These are phyloP conservation scores for Intellagama lesueurii DNA, from an alignment of 2,797 vertebrate species.

Conservation along the genomic window DNA sequence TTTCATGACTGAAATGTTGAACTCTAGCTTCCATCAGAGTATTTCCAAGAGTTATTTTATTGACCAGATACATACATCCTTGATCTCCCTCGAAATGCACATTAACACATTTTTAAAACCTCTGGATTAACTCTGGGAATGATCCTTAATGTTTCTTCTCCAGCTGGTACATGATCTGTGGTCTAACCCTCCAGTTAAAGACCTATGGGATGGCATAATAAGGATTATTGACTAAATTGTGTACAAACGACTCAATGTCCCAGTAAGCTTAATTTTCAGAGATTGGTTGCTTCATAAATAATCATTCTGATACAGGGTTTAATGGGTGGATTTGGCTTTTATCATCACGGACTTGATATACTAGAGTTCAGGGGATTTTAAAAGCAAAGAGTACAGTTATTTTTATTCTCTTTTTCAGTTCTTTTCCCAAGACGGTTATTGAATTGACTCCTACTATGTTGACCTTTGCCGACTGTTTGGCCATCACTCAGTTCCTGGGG, in stretches of 20 bases:
- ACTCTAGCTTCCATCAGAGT: constrained; percentile 16
- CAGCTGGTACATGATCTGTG: constrained; percentile 61
- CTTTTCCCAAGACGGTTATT: background rate
- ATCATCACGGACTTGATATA: constrained; percentile 27
- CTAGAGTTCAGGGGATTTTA: background rate
- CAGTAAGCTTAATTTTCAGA: background rate
- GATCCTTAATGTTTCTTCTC: constrained; percentile 54
- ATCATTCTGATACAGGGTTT: background rate
- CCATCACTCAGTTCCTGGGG: background rate
- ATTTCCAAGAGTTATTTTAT: constrained; percentile 46
- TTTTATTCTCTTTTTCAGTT: no score
- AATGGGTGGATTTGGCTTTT: constrained; percentile 22
- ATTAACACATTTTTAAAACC: constrained; percentile 63
- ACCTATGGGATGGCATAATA: constrained; percentile 59
- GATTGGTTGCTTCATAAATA: background rate
- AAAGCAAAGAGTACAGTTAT: background rate
- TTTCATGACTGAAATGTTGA: constrained; percentile 27
- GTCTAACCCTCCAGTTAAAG: constrained; percentile 61
- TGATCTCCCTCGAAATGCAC: constrained; percentile 69
- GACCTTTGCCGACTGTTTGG: background rate
- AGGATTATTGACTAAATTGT: constrained; percentile 49
- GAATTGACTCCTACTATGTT: background rate
- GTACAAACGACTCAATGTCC: background rate
- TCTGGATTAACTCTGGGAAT: constrained; percentile 51
- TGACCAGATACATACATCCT: constrained; percentile 65